Percentiles rank a stretch among this genome's conserved stretches.
These are phyloP conservation scores for Aleiodes alternator DNA, from an alignment of 2,888 invertebrate species.

Conservation along the genomic window DNA sequence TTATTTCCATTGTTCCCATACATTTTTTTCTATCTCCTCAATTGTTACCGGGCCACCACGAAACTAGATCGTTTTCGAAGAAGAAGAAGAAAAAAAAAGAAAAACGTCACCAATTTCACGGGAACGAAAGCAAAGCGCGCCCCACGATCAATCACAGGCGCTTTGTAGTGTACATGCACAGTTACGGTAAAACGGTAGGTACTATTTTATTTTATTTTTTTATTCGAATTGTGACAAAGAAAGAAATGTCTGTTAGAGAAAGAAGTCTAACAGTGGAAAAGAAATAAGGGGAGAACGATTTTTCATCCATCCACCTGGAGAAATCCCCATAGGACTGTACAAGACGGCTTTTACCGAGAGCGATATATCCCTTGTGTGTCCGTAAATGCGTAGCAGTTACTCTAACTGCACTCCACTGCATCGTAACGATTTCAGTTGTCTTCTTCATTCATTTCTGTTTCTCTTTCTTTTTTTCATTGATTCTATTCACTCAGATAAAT, in stretches of 20 bases:
- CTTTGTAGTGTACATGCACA: conserved; percentile 44
- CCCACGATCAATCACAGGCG: conserved; percentile 52
- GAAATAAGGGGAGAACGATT: conserved; percentile 32
- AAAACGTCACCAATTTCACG: conserved; percentile 44
- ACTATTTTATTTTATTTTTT: not conserved
- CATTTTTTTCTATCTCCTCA: not conserved
- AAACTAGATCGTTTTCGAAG: conserved; percentile 27
- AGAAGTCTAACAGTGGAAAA: conserved; percentile 11
- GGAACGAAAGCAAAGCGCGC: conserved; percentile 34
- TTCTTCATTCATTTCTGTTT: conserved; percentile 25
- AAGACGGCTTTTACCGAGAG: conserved; percentile 8
- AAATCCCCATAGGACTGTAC: not conserved
- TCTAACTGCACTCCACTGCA: conserved; percentile 28
- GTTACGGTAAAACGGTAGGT: conserved; percentile 18
- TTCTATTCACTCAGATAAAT: conserved; percentile 31
- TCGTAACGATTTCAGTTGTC: conserved; percentile 22
- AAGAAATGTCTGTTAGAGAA: conserved; percentile 44
- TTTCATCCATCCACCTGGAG: conserved; percentile 19
- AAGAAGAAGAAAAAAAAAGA: not conserved
- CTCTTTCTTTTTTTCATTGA: not conserved
- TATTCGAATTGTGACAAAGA: conserved; percentile 1
- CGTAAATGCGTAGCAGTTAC: conserved; percentile 9
- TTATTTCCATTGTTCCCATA: not conserved
- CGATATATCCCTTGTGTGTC: not conserved
- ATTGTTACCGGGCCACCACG: conserved; percentile 14